Conservation (phyloP, 2,113 vertebrate species). For the Oncorhynchus nerka region DNA sequence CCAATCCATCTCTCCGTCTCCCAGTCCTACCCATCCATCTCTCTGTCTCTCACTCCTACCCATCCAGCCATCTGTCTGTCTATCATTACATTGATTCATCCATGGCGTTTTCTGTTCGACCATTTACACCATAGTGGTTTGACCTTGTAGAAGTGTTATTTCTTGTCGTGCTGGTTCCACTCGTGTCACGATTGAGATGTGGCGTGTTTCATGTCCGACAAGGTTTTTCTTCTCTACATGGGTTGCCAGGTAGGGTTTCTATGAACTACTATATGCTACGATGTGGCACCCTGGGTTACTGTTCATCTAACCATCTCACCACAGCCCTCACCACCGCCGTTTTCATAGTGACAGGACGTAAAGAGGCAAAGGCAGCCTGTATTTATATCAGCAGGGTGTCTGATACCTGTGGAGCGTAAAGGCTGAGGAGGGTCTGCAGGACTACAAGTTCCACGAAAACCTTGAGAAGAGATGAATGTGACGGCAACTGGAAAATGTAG, state of each 20-base stretch:
- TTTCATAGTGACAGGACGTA: constrained; percentile 33
- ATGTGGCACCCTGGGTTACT: neutral
- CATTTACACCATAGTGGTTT: neutral
- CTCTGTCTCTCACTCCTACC: neutral
- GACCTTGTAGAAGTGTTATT: neutral
- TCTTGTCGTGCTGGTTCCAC: neutral
- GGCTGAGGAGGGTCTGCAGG: neutral
- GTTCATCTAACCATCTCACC: constrained; percentile 5
- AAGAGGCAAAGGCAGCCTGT: constrained; percentile 21
- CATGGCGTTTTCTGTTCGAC: neutral
- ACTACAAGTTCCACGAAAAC: neutral
- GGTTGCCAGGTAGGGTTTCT: neutral
- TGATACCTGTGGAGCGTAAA: neutral
- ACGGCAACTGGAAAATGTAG: neutral
- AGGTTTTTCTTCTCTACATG: neutral
- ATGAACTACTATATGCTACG: neutral
- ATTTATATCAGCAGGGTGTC: constrained; percentile 27
- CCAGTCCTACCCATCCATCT: too few relatives aligned
- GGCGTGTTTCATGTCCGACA: neutral
- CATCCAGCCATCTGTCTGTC: neutral
- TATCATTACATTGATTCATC: neutral
- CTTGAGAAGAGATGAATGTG: neutral
- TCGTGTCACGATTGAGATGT: neutral
- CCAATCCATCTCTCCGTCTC: too few relatives aligned
- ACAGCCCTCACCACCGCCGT: constrained; percentile 15